Evolutionary conservation across 2,888 invertebrate species (phyloP).

Genomic region (Tipula unca): DNA sequence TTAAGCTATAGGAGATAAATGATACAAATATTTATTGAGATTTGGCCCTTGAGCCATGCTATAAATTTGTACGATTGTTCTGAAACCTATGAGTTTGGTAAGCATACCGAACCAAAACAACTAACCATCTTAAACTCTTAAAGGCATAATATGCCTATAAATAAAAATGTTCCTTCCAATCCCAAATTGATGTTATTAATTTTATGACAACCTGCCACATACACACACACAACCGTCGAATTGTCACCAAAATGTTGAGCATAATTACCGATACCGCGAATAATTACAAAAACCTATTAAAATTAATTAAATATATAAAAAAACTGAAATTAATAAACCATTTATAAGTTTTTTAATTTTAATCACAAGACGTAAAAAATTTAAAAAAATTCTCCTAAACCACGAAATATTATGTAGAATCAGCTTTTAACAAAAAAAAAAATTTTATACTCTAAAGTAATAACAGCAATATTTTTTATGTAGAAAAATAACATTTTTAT

Average conservation of each 20-base stretch:
- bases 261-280: not conserved
- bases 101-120: too few relatives aligned
- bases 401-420: constrained; percentile 14
- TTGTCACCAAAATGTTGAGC: not conserved
- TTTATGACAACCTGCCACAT: not conserved
- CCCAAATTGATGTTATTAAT: not conserved
- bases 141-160: too few relatives aligned
- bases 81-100: too few relatives aligned
- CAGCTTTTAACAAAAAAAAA: not conserved
- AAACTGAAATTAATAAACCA: constrained; percentile 14
- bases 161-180: not conserved
- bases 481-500: not conserved
- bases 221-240: not conserved
- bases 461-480: constrained; percentile 14
- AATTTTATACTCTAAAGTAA: not conserved
- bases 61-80: too few relatives aligned
- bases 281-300: not conserved
- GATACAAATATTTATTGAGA: too few relatives aligned
- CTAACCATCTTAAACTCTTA: too few relatives aligned
- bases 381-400: not conserved
- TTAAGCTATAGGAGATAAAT: too few relatives aligned
- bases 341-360: not conserved
- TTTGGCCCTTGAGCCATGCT: too few relatives aligned
- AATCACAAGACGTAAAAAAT: not conserved
- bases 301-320: not conserved